A percentile compares a stretch with the other conserved stretches of the same genome.
Conservation (phyloP, 2,113 vertebrate species). For the Hippocampus mohnikei region DNA sequence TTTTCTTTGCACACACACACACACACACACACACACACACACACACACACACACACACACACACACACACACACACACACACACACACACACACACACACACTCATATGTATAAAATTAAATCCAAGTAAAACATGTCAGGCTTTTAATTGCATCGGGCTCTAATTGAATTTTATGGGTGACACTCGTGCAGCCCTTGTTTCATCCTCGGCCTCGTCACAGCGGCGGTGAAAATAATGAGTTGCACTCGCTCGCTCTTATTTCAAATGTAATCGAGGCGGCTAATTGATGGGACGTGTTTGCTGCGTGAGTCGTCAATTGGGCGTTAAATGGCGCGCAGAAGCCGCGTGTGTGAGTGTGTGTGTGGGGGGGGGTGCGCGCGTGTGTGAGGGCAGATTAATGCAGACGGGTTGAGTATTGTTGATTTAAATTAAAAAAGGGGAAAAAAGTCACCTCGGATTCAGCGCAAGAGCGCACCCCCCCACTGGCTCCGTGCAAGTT, state of each 20-base stretch:
- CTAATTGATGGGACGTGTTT: slow-evolving; percentile 76
- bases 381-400: slow-evolving; percentile 65
- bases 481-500: neutral
- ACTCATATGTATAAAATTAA: neutral
- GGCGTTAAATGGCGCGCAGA: slow-evolving; percentile 70
- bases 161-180: neutral
- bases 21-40: too few species aligned
- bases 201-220: slow-evolving; percentile 27
- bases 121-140: slow-evolving; percentile 2
- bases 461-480: slow-evolving; percentile 58
- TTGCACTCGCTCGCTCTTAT: slow-evolving; percentile 54
- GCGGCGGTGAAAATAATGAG: slow-evolving; percentile 68
- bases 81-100: too few species aligned
- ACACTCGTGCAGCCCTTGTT: slow-evolving; percentile 1
- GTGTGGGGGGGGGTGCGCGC: slow-evolving; percentile 50
- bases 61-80: too few species aligned
- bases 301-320: slow-evolving; percentile 71
- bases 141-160: neutral
- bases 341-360: neutral
- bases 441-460: slow-evolving; percentile 55
- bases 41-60: too few species aligned
- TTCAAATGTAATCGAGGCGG: slow-evolving; percentile 72
- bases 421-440: slow-evolving; percentile 47
- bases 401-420: slow-evolving; percentile 51
- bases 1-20: neutral